These are phyloP conservation scores for Pseudopodoces humilis DNA, from an alignment of 2,113 vertebrate genomes.

Conservation along the genomic window DNA sequence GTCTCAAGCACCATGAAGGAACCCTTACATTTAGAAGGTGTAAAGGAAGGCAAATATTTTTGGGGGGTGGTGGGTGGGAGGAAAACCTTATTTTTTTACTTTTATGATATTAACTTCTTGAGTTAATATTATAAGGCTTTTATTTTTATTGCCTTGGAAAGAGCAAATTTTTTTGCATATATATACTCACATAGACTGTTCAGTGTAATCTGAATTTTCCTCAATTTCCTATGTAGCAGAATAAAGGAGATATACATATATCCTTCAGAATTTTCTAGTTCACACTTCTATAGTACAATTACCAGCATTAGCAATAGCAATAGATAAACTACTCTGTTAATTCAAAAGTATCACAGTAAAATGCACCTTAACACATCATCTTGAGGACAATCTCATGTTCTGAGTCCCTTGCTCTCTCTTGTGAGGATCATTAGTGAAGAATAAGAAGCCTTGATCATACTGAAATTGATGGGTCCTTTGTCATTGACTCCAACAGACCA, in stretches of 20 bases:
- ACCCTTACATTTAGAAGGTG: neutral
- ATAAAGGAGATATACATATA: neutral
- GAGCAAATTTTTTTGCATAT: neutral
- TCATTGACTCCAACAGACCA: neutral
- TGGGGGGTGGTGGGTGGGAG: accelerated
- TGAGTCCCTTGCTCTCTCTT: neutral
- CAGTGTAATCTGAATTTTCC: neutral
- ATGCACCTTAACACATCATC: neutral
- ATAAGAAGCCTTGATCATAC: neutral
- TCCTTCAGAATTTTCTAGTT: neutral
- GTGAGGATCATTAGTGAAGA: neutral
- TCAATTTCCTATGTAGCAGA: neutral
- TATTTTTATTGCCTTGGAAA: neutral
- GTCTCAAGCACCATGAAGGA: neutral
- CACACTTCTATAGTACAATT: neutral
- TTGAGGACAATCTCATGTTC: neutral
- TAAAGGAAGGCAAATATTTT: neutral
- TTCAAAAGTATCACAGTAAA: neutral
- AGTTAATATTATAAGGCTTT: neutral
- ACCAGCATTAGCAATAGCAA: neutral
- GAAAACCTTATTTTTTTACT: neutral
- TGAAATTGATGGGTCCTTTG: neutral
- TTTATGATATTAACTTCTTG: neutral
- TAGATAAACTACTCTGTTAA: neutral
- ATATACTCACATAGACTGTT: neutral